Conservation (phyloP, 2,888 invertebrate genomes). For the Phengaris arion region DNA sequence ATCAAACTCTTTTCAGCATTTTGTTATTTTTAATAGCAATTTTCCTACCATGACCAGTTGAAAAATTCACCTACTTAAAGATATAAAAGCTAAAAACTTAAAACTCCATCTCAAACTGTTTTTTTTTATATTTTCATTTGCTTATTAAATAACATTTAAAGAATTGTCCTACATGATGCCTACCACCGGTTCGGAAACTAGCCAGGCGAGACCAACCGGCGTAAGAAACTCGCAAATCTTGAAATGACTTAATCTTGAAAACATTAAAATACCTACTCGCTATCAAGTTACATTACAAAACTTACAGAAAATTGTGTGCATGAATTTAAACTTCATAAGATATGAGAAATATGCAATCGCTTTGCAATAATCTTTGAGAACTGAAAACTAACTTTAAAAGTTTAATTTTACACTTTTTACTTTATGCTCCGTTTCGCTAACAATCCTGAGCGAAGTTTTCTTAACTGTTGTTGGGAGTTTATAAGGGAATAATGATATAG, state of each 20-base stretch:
- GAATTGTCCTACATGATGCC: no score
- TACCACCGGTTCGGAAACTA: no score
- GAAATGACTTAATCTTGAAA: background rate
- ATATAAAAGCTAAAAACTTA: no score
- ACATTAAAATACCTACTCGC: background rate
- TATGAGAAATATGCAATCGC: conserved; percentile 27
- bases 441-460: conserved; percentile 19
- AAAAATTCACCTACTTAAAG: no score
- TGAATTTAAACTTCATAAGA: conserved; percentile 22
- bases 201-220: no score
- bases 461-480: background rate
- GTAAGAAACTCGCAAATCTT: no score
- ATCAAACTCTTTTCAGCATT: no score
- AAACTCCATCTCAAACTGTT: no score
- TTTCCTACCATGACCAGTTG: no score
- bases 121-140: no score
- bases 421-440: conserved; percentile 26
- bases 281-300: conserved; percentile 21
- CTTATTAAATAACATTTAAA: no score
- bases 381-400: conserved; percentile 26
- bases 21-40: no score
- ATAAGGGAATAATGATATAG: conserved; percentile 22
- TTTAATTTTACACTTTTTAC: conserved; percentile 29
- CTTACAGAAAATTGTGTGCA: conserved; percentile 21
- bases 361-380: conserved; percentile 28